phyloP scores from a whole-genome alignment of 1,140 invertebrate genomes.

The Meteorus sp. region DNA sequence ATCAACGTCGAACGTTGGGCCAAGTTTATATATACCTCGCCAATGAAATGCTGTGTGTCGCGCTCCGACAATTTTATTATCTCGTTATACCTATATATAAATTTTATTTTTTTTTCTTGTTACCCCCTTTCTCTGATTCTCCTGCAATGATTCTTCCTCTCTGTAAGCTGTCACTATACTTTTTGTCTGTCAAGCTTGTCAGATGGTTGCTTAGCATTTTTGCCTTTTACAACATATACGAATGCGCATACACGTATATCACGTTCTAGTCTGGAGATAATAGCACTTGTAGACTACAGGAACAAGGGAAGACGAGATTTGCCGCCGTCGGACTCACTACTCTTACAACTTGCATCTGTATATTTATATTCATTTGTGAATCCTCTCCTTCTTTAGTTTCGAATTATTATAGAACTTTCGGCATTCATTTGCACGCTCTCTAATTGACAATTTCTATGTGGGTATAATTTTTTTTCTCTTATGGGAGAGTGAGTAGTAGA shows the following conservation, averaged over 20 bases:
- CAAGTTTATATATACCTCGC: conserved; percentile 34
- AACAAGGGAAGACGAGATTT: conserved; percentile 17
- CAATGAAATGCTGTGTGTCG: conserved; percentile 36
- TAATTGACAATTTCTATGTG: too few species aligned
- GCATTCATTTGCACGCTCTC: too few species aligned
- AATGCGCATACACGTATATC: too few species aligned
- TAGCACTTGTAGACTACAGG: neutral
- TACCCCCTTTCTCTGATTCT: conserved; percentile 31
- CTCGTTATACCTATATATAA: conserved; percentile 31
- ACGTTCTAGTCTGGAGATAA: conserved; percentile 5
- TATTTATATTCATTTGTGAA: neutral
- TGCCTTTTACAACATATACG: too few species aligned
- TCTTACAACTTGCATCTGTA: neutral
- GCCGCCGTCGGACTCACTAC: conserved; percentile 19
- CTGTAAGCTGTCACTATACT: neutral
- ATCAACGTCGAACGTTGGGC: conserved; percentile 43
- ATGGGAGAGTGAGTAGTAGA: too few species aligned
- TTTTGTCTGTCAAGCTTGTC: conserved; percentile 2
- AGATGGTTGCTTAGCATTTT: conserved; percentile 13
- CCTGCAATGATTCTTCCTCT: conserved; percentile 11
- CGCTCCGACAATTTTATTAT: conserved; percentile 44
- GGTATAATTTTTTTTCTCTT: too few species aligned
- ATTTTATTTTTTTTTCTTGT: conserved; percentile 20
- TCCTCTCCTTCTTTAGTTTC: too few species aligned
- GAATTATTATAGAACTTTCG: too few species aligned